Evolutionary conservation across 2,797 vertebrate species (phyloP), one percentile per base, ranked within the genome.

Genomic region (Sebastes reedi): DNA sequence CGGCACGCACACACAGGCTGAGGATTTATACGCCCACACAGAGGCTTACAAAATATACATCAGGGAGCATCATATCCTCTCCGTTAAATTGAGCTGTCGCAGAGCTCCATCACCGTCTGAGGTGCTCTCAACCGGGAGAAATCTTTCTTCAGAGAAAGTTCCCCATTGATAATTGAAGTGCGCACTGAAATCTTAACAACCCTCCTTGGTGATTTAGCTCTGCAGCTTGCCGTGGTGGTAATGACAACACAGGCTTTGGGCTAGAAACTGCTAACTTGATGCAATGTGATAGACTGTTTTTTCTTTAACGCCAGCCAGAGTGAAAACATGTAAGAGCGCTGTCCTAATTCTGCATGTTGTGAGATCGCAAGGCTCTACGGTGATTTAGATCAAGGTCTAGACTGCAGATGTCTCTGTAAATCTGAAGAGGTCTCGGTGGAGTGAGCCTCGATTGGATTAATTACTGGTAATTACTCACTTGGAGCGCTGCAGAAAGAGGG

Each of bases 401-500:
- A 81, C 89, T 87, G 78, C 75, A 91, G 80, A 90, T 88, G 84
- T 86, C 84, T 88, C 61, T 65, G 81, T 87, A 88, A 88, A 90
- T 90, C 84, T 84, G 86, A 81, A 69, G 82, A 84, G 74, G 83
- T 91, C 91, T 91, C 91, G 24, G 78, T 50, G 85, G 92, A 91
- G 67, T 36, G 72, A 82, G 83, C 74, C 88, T 91, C 72, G 55
- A 78, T 85, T 90, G 81, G 87, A 92, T 91, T 92, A 91, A 93
- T 93, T 92, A 90, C 83, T 86, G 72, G 86, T 90, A 92, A 93
- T 93, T 91, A 90, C 75, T 91, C 90, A 82, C 80, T 85, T 78
- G 20, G 24, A 87, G 85, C 82, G 6, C 81, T 58, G 81, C 81
- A 82, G 86, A 88, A 80, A 79, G 74, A 76, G 80, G 65, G 79